Base-by-base conservation (phyloP, 2,888 invertebrate species). In the Monopis laevigella region DNA sequence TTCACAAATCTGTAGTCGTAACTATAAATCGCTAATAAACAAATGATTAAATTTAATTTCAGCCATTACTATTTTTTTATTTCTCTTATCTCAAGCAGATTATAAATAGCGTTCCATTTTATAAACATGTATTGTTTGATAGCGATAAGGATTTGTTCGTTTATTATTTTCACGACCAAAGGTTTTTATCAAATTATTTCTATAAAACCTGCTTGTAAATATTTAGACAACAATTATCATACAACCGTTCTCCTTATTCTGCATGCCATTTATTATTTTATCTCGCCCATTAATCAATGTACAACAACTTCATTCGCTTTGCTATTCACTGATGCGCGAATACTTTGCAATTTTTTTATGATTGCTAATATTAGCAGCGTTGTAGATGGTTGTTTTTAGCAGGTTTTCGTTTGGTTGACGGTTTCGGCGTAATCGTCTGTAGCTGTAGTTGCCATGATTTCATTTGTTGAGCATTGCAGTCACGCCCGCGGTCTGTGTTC, bases 151-250 rank as follows among this genome's bases (percentile, higher is more conserved):
- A n/a, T n/a, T n/a, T n/a, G n/a, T n/a, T n/a, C n/a, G n/a, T n/a
- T n/a, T n/a, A n/a, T n/a, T n/a, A n/a, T n/a, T n/a, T n/a, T n/a
- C n/a, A n/a, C n/a, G n/a, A n/a, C n/a, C n/a, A n/a, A n/a, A n/a
- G n/a, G n/a, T n/a, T n/a, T n/a, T n/a, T n/a, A n/a, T n/a, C n/a
- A n/a, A n/a, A n/a, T n/a, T n/a, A n/a, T n/a, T n/a, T n/a, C n/a
- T n/a, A n/a, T n/a, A n/a, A n/a, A n/a, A n/a, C n/a, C n/a, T n/a
- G 6, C 29, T n/a, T 58, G 68, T 67, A 71, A 73, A 72, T 70
- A 73, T 74, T 74, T 73, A 67, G 66, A 69, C 64, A 70, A 69
- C 67, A 71, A 74, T 74, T 72, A 74, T 68, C 71, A 65, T 60
- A 57, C 24, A 21, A 21, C 24, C 6, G 5, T 21, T 21, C 8